phyloP scores from a whole-genome alignment of 2,797 vertebrate genomes.

The Enteromius anoplus region DNA sequence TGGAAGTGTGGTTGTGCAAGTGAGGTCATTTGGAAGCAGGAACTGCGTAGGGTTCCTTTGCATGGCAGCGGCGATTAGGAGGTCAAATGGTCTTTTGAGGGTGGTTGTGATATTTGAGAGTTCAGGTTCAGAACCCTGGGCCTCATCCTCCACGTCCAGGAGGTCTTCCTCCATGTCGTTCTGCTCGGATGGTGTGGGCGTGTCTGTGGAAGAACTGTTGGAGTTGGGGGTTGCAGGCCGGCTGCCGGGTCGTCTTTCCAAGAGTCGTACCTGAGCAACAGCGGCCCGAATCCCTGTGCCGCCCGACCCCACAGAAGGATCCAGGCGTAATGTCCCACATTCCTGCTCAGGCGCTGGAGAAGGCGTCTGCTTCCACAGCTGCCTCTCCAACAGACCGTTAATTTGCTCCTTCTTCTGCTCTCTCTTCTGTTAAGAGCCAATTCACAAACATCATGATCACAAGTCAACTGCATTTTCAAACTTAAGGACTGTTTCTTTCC shows the following conservation, averaged over 20 bases:
- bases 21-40: conserved; percentile 96
- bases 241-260: conserved; percentile 93
- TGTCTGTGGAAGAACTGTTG: conserved; percentile 91
- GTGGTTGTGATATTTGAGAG: conserved; percentile 73
- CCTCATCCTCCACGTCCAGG: conserved; percentile 90
- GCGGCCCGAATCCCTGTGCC: conserved; percentile 79
- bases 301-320: conserved; percentile 67
- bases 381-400: conserved; percentile 89
- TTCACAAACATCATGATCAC: neutral
- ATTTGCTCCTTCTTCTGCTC: conserved; percentile 96
- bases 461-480: neutral
- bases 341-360: conserved; percentile 90
- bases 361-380: conserved; percentile 82
- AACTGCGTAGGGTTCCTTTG: conserved; percentile 97
- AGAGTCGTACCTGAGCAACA: conserved; percentile 88
- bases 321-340: conserved; percentile 76
- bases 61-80: conserved; percentile 97
- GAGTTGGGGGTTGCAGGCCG: conserved; percentile 94
- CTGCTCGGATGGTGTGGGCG: conserved; percentile 91
- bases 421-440: conserved; percentile 81
- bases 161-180: conserved; percentile 92
- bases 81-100: conserved; percentile 93
- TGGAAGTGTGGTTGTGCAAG: conserved; percentile 96
- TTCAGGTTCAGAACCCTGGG: conserved; percentile 85
- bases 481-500: neutral